These are phyloP conservation scores for Lutra lutra DNA, from an alignment of 2,797 vertebrate genomes.

Conservation along the genomic window DNA sequence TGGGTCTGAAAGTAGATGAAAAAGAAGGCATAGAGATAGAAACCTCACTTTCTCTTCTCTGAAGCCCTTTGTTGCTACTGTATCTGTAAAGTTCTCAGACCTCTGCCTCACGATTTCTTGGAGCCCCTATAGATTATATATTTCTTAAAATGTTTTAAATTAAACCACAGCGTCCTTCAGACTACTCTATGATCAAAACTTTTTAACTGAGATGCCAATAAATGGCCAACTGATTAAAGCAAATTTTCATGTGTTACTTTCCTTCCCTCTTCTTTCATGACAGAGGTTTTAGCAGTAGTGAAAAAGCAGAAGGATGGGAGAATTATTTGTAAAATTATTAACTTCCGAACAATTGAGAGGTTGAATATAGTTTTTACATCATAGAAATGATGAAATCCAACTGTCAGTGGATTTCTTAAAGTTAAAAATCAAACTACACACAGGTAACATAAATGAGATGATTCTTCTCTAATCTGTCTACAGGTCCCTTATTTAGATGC, in stretches of 20 bases:
- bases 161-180: neutral
- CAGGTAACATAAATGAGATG: neutral
- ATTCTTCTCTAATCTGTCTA: neutral
- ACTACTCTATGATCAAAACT: neutral
- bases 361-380: neutral
- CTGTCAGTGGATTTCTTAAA: neutral
- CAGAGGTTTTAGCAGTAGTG: neutral
- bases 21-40: neutral
- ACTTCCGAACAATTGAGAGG: neutral
- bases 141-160: neutral
- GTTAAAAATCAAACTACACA: neutral
- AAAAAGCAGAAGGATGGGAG: neutral
- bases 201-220: neutral
- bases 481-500: neutral
- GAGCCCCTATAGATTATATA: neutral
- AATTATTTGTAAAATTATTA: constrained; percentile 48
- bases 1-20: neutral
- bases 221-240: neutral
- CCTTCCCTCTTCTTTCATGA: neutral
- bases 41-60: neutral
- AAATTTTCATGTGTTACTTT: neutral
- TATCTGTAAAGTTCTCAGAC: neutral
- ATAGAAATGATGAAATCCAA: neutral
- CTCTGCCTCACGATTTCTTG: neutral
- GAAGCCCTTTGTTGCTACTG: neutral